Evolutionary conservation across 2,113 vertebrate genomes (phyloP), one percentile per base, ranked within the genome.

Genomic region (Phylloscopus trochiloides): DNA sequence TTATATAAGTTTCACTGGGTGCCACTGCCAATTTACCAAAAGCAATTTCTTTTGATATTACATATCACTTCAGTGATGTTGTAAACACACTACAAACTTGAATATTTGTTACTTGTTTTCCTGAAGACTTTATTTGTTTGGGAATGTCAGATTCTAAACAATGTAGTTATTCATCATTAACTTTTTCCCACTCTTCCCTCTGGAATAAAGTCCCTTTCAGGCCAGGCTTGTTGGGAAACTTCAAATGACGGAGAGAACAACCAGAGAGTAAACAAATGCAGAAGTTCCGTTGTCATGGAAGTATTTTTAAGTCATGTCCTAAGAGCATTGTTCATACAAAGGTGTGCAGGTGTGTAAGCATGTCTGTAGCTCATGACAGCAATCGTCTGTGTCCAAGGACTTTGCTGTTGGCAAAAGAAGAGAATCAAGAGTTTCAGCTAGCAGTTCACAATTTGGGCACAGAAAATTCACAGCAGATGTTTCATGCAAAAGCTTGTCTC

Each of bases 1-100:
- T 96, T 96, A 93, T 72, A 83, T 77, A 97, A 93, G 90, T 93
- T 96, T 93, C 52, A 84, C 55, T 82, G 90, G 63, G 73, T 94
- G 58, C 80, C 84, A 82, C 15, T 90, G 90, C 90, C 94, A 96
- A 90, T 67, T 95, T 71, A 88, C 82, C 51, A 16, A 93, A 77
- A 86, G 63, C 51, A 74, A 26, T 74, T 67, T 92, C 77, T 95
- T 90, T 78, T 40, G 6, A 80, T 90, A 74, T 86, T 95, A 29
- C n/a, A 2, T 91, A 87, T 89, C 50, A 51, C 78, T 95, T 59
- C 75, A 77, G 1, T 52, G 62, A 83, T 84, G 75, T 74, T 92
- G 88, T 73, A 86, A 96, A 77, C 88, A 84, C 59, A 65, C 19
- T 73, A 40, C 82, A 94, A 91, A 93, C 15, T 68, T 36, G 45